Base-by-base conservation (phyloP, 2,113 vertebrate species). In the Dendropsophus ebraccatus region DNA sequence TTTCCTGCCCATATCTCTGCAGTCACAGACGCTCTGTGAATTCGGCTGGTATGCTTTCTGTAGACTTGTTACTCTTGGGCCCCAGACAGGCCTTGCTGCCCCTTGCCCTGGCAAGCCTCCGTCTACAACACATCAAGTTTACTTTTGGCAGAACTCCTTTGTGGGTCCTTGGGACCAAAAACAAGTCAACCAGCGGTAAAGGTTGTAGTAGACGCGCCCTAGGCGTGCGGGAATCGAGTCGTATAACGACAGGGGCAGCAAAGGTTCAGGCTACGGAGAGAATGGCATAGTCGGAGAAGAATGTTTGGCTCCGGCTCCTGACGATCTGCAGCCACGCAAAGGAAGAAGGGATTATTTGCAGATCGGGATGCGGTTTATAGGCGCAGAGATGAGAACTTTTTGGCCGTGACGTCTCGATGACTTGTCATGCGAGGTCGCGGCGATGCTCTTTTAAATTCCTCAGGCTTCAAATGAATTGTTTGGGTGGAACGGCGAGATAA, bases 341-440 rank as follows among this genome's bases (percentile, higher is more conserved):
- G 81, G 79, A 81, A 81, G 56, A 65, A 28, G 47, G 81, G 81
- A 83, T 83, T 73, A 83, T 72, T 70, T 49, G 11, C 81, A 52
- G 81, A 72, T 82, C 23, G 45, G 65, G 81, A 70, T 19, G 60
- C 32, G n/a, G 58, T 82, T 72, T 82, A 54, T 32, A 41, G 47
- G 81, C 25, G 30, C 65, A 30, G 81, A 0, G 47, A 69, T 70
- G 65, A 82, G 81, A 70, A 56, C 62, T 8, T 52, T n/a, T 52
- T n/a, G 23, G 23, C 28, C 5, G 16, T 50, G 49, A 58, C 67
- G 65, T 52, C 62, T 70, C 21, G 2, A 19, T 56, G 62, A 49
- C 47, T 54, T 41, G 81, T 83, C 81, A 49, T 37, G 81, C 65
- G 12, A 50, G 67, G 65, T 83, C 81, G 72, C 45, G 32, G 25